Base-by-base conservation (phyloP, 2,888 invertebrate species). In the Microplitis manilae region DNA sequence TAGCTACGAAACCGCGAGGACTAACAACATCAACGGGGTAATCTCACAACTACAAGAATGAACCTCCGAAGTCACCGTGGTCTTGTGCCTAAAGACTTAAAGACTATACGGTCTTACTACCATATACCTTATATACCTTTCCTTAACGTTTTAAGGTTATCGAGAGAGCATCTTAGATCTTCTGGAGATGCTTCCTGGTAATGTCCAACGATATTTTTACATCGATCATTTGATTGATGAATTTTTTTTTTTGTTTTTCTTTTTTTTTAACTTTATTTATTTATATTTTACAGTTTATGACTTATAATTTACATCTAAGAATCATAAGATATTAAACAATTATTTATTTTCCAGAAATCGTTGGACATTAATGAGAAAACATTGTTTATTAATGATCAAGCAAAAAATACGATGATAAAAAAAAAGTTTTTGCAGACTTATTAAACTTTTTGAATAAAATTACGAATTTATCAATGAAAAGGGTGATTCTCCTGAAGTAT, bases 381-480 rank as follows among this genome's bases (percentile, higher is more conserved):
- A 30, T 40, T 62, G 9, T 50, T 50, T 13, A 50, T 50, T 50
- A 50, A 50, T 13, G 8, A 50, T 9, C 13, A 1, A 30, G 30
- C 20, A 30, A 30, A 30, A 30, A 30, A 30, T 30, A 4, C 30
- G 5, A 50, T 50, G 50, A 2, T 50, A 50, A 50, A 50, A 50
- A 50, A 50, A 50, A 50, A 9, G 1, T 13, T 50, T 5, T 50
- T 5, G 13, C 8, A 50, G 50, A 9, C 50, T 65, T 65, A 65
- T 65, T 65, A 7, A 65, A 38, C 9, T 38, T 65, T 30, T 65
- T 82, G 79, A 75, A 74, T 80, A 79, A 77, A 79, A 84, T 83
- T 84, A 85, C 82, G 78, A 85, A 85, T 85, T 81, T 79, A 80
- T 79, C 77, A 50, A 50, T 75, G 71, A 77, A 64, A 61, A 71